Percentiles rank a stretch among this genome's conserved stretches.
These are phyloP conservation scores for Laspeyria flexula DNA, from an alignment of 2,888 invertebrate species.

Conservation along the genomic window DNA sequence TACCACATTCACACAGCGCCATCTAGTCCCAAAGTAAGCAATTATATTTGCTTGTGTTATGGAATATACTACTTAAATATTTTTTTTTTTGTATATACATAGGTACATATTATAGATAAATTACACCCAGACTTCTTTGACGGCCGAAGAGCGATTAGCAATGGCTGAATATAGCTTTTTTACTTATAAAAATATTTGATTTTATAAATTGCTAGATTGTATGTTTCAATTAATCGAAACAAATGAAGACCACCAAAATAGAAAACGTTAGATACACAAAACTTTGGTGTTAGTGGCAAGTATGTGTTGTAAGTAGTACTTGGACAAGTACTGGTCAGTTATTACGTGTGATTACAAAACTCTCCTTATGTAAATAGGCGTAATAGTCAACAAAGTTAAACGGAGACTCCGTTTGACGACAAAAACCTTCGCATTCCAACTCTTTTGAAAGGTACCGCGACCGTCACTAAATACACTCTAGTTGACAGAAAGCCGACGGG, in stretches of 20 bases:
- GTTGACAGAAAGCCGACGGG: conserved; percentile 74
- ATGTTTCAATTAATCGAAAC: no score
- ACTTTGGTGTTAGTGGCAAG: background rate
- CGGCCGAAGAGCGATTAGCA: no score
- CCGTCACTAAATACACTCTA: conserved; percentile 75
- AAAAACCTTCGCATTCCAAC: conserved; percentile 74
- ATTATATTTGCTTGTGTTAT: no score
- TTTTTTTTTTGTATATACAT: no score
- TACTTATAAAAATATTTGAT: no score
- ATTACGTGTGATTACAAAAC: conserved; percentile 41
- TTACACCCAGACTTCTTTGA: no score
- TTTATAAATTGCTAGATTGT: no score
- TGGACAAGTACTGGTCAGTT: background rate
- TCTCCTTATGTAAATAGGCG: conserved; percentile 43
- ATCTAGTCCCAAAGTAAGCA: no score
- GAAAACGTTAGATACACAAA: background rate
- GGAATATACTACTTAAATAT: no score
- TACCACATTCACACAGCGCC: no score
- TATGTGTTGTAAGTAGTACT: background rate
- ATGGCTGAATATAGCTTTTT: no score
- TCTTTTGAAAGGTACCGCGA: conserved; percentile 69
- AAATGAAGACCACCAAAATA: background rate
- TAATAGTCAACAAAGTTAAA: conserved; percentile 46
- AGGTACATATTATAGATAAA: no score
- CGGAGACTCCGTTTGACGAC: conserved; percentile 48